These are phyloP conservation scores for Lithophane ornitopus DNA, from an alignment of 2,888 invertebrate genomes.

Conservation along the genomic window DNA sequence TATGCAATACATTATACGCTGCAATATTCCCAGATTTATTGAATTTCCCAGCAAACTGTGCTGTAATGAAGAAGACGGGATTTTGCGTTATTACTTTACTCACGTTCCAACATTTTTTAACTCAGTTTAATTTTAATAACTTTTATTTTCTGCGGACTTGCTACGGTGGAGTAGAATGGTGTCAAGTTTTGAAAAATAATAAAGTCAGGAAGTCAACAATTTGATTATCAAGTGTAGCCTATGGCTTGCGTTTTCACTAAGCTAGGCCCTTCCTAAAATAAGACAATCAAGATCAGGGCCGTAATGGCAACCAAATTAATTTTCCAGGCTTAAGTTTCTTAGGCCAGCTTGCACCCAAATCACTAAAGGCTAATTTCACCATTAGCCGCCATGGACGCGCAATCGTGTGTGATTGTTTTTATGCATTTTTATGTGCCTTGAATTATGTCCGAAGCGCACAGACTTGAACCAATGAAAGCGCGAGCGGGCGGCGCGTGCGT, in stretches of 20 bases:
- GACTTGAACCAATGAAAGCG: no score
- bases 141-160: background rate
- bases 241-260: background rate
- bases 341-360: background rate
- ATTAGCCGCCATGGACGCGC: no score
- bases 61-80: slow-evolving; percentile 25
- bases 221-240: no score
- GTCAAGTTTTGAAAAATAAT: background rate
- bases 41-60: slow-evolving; percentile 45
- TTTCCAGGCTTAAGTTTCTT: background rate
- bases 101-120: slow-evolving; percentile 5
- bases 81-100: slow-evolving; percentile 19
- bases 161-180: background rate
- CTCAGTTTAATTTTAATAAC: background rate
- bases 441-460: no score
- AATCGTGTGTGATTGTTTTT: no score
- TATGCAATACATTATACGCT: slow-evolving; percentile 47
- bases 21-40: slow-evolving; percentile 53
- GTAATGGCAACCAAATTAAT: background rate
- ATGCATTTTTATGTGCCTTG: no score
- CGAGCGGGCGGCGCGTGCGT: no score
- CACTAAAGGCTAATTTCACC: no score
- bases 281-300: background rate
- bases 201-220: background rate
- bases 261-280: background rate